Evolutionary conservation across 2,113 vertebrate species (phyloP).

Genomic region (Odobenus rosmarus): DNA sequence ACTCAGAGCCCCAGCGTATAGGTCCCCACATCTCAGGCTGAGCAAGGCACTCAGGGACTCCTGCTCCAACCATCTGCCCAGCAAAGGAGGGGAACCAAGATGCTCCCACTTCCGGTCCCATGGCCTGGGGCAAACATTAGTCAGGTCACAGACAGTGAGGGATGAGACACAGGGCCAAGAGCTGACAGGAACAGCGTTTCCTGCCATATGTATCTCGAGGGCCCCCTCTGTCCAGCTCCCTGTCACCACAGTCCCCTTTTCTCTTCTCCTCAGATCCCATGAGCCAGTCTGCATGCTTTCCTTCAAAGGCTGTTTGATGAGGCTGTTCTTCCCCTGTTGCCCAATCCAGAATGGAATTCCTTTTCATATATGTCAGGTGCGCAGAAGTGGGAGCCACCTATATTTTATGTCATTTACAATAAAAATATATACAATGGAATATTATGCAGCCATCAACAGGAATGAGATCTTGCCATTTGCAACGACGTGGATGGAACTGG

Average conservation of each 20-base stretch:
- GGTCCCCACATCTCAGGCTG: not conserved
- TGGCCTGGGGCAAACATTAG: not conserved
- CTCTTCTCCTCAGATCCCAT: not conserved
- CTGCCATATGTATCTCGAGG: not conserved
- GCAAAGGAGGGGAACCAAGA: not conserved
- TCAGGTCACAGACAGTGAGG: not conserved
- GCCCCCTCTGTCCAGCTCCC: not conserved
- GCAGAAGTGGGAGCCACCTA: not conserved
- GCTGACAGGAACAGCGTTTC: not conserved
- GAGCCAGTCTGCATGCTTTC: not conserved
- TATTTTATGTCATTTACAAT: not conserved
- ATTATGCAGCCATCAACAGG: no score
- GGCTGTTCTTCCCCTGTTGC: not conserved
- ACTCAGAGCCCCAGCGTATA: not conserved
- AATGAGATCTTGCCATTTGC: no score
- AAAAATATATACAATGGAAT: not conserved
- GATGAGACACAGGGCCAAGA: fast-evolving
- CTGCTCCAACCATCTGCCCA: not conserved
- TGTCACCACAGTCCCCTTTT: not conserved
- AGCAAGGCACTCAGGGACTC: not conserved
- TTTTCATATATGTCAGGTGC: not conserved
- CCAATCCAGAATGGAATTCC: not conserved
- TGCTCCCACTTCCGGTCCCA: not conserved
- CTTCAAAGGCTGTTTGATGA: not conserved
- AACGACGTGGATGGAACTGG: no score